Base-by-base conservation (phyloP, 2,888 invertebrate genomes). In the Pseudanteris insignis region DNA sequence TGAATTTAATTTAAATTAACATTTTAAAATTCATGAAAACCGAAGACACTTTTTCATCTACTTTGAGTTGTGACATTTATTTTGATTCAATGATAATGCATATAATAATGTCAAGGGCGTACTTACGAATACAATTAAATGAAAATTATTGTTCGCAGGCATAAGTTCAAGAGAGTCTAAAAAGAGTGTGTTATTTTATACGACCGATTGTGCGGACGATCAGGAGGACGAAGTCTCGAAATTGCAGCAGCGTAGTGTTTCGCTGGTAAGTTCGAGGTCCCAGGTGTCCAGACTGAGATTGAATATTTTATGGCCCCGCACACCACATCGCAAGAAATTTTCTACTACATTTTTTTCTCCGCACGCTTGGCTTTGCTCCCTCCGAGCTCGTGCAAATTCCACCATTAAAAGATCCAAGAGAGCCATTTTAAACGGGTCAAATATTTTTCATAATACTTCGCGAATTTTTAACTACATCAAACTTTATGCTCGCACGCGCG, bases 171-270 rank as follows among this genome's bases (percentile, higher is more conserved):
- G 78, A 67, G 74, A 70, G 51, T 77, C 78, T 58, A 77, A 77
- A 67, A 77, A 78, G 64, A 78, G 75, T 54, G 74, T 72, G 32
- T 62, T 77, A 25, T 73, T 74, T 57, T 78, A 77, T 60, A 76
- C 77, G 11, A 77, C 77, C n/a, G 77, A 78, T 50, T 77, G 77
- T 38, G 77, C 77, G 68, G 72, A 72, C 29, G 76, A 77, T 14
- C 76, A 76, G 50, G 76, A 78, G 34, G 70, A 73, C 51, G 51
- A 73, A 37, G 70, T 69, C 15, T 60, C 74, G 14, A 74, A 73
- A 29, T 58, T 75, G 44, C 76, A 78, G 14, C 78, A 78, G 37
- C 73, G 78, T 36, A 78, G 78, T 8, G 70, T 76, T 34, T 78
- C 78, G 21, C 48, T 78, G 70, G 78, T 77, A 58, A 75, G 73